These are phyloP conservation scores for Chaenocephalus aceratus DNA, from an alignment of 2,113 vertebrate species.

Conservation along the genomic window DNA sequence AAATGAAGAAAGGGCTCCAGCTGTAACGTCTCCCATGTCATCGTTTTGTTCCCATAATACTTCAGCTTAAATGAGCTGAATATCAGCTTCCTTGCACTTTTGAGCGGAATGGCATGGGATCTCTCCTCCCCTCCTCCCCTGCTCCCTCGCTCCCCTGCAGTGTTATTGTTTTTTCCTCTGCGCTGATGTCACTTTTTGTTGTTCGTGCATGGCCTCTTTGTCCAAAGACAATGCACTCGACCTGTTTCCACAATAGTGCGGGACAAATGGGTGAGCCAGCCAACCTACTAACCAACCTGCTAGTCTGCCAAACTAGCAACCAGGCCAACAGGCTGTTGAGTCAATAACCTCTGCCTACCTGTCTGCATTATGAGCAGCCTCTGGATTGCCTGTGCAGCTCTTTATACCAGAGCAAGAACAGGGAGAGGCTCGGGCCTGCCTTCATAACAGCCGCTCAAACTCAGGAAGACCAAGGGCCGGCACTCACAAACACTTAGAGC, in stretches of 20 bases:
- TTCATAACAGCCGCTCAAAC: conserved; percentile 12
- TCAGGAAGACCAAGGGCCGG: conserved; percentile 7
- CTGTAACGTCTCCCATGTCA: conserved; percentile 18
- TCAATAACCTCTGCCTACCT: conserved; percentile 36
- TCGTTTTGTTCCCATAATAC: conserved; percentile 44
- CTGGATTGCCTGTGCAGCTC: conserved; percentile 31
- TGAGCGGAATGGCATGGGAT: conserved; percentile 57
- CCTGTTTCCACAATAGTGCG: conserved; percentile 72
- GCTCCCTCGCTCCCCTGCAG: conserved; percentile 70
- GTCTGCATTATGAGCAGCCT: conserved; percentile 58
- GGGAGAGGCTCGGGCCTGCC: conserved; percentile 50
- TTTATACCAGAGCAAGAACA: conserved; percentile 32
- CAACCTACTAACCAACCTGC: conserved; percentile 21
- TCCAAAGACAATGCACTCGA: conserved; percentile 76
- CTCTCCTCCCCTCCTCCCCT: conserved; percentile 47
- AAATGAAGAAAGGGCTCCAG: conserved; percentile 28
- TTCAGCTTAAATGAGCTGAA: conserved; percentile 50
- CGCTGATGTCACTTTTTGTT: conserved; percentile 81
- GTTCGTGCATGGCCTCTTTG: conserved; percentile 74
- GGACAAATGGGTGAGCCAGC: conserved; percentile 26
- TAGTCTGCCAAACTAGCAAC: conserved; percentile 12
- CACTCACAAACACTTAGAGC: neutral
- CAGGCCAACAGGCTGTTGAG: conserved; percentile 34
- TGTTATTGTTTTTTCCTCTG: conserved; percentile 78
- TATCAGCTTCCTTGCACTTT: conserved; percentile 62